Evolutionary conservation across 2,797 vertebrate genomes (phyloP).

Genomic region (Tadarida brasiliensis): DNA sequence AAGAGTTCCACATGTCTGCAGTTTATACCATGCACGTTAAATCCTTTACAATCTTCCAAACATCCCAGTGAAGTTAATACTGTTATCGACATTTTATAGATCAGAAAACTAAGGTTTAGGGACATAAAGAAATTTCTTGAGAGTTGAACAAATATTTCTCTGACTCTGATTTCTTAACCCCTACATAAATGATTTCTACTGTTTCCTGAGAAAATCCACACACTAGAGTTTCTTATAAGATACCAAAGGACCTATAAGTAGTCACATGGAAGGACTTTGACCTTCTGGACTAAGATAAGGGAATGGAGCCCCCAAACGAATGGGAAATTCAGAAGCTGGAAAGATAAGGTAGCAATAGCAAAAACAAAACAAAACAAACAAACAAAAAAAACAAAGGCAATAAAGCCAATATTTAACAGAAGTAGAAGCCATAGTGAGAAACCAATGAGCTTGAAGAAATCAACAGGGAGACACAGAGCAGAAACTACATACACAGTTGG

Average conservation of each 20-base stretch:
- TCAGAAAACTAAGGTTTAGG: conserved; percentile 31
- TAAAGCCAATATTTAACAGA: background rate
- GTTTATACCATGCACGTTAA: background rate
- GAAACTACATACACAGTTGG: background rate
- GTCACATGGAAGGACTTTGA: background rate
- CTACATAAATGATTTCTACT: background rate
- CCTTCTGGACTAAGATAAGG: background rate
- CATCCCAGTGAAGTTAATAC: background rate
- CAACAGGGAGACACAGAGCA: background rate
- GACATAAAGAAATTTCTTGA: background rate
- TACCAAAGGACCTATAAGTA: background rate
- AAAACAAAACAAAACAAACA: background rate
- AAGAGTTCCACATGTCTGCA: background rate
- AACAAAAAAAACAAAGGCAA: background rate
- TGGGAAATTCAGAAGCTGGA: background rate
- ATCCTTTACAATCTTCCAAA: conserved; percentile 31
- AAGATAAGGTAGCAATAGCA: background rate
- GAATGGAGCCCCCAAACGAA: background rate
- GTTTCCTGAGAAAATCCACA: background rate
- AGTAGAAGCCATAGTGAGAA: background rate
- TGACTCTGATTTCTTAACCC: background rate
- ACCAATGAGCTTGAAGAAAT: background rate
- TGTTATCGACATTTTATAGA: conserved; percentile 24
- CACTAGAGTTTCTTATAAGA: background rate
- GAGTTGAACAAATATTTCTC: background rate